Base-by-base conservation (phyloP, 2,113 vertebrate species). In the Oncorhynchus gorbuscha region DNA sequence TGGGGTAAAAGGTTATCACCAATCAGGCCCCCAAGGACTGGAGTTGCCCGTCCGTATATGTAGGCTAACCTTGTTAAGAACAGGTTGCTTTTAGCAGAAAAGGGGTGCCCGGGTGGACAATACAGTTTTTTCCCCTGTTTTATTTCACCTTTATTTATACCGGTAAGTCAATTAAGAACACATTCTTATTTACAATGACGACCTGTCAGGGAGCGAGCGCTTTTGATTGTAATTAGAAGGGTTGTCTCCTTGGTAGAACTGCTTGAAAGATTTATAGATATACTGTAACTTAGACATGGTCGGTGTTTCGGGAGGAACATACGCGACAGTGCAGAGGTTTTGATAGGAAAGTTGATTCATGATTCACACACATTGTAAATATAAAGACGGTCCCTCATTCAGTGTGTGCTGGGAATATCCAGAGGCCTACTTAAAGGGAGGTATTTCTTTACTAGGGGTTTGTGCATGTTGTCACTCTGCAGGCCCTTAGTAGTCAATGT, bases 261-360 rank as follows among this genome's bases (percentile, higher is more conserved):
- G 24, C 76, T 75, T 80, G 49, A 84, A 78, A 78, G 18, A 39
- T 73, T 69, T 74, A 26, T 51, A 76, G 39, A 78, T 79, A 75
- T 75, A 59, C 78, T 79, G 74, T 73, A 59, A 74, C 75, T 67
- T 22, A 11, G 81, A 13, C 20, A 62, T 7, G 59, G 59, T 62
- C n/a, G 3, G 7, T 72, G 65, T 69, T 84, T 79, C 68, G 80
- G 80, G 82, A n/a, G 24, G 79, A 81, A 74, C 76, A 66, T 75
- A 79, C 81, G 78, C 65, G 65, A 70, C 79, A 69, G 83, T 80
- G 88, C 84, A 62, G 45, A 64, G 75, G 76, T 35, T 86, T 82
- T 85, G 87, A 89, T 88, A 66, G 69, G 76, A 86, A 84, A 84
- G 86, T 88, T 75, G 86, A 90, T 90, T 92, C 85, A 89, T 81